Evolutionary conservation across 2,888 invertebrate genomes (phyloP).

Genomic region (Rhamnusium bicolor): DNA sequence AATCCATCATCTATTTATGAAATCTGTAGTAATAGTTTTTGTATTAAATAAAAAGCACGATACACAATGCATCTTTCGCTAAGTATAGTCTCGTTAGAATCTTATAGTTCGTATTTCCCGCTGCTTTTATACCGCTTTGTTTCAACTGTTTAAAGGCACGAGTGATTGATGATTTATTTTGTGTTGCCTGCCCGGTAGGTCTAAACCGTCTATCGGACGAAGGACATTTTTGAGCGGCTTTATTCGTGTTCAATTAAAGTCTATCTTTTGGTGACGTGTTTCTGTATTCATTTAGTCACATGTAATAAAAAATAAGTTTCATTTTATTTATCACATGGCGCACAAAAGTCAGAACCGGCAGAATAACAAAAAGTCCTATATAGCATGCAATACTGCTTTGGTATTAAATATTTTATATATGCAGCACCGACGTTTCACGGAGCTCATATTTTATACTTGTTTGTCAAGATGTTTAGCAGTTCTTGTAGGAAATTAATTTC

Average conservation of each 20-base stretch:
- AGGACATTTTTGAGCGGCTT: conserved; percentile 55
- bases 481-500: conserved; percentile 67
- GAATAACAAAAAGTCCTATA: conserved; percentile 45
- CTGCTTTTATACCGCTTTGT: conserved; percentile 69
- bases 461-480: conserved; percentile 67
- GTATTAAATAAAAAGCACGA: conserved; percentile 64
- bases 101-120: conserved; percentile 70
- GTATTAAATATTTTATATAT: conserved; percentile 58
- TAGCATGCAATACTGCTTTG: conserved; percentile 49
- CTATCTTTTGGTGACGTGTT: conserved; percentile 42
- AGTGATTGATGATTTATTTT: conserved; percentile 72
- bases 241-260: conserved; percentile 60
- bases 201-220: conserved; percentile 62
- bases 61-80: conserved; percentile 67
- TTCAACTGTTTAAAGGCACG: conserved; percentile 68
- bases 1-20: conserved; percentile 69
- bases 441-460: conserved; percentile 68
- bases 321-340: conserved; percentile 49
- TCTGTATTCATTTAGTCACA: conserved; percentile 41
- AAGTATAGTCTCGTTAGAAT: conserved; percentile 67
- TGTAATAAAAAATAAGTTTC: conserved; percentile 38
- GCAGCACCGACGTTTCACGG: conserved; percentile 60
- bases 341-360: conserved; percentile 45
- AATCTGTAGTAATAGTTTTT: conserved; percentile 66
- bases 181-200: conserved; percentile 70